A percentile compares a stretch with the other conserved stretches of the same genome.
These are phyloP conservation scores for Kryphioiulus occultus DNA, from an alignment of 2,888 invertebrate species.

Conservation along the genomic window DNA sequence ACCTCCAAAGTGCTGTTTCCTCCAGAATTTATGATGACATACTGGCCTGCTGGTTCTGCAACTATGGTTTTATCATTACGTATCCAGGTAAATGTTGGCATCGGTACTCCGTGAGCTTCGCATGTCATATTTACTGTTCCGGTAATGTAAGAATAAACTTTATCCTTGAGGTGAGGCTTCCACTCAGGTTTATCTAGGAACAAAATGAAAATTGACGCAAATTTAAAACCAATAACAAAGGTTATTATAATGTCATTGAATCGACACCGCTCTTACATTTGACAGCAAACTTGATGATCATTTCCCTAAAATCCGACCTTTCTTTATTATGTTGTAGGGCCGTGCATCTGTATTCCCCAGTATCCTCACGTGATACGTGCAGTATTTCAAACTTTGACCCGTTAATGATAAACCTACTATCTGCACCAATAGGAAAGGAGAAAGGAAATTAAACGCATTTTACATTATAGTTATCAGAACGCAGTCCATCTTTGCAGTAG, in stretches of 20 bases:
- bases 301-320: conserved; percentile 67
- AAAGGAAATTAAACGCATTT: no score
- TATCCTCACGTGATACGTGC: conserved; percentile 68
- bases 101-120: conserved; percentile 68
- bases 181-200: conserved; percentile 57
- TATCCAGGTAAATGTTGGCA: conserved; percentile 68
- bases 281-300: conserved; percentile 68
- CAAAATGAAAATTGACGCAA: background rate
- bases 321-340: conserved; percentile 66
- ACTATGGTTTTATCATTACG: conserved; percentile 51
- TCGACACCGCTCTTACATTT: conserved; percentile 69
- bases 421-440: conserved; percentile 12
- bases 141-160: conserved; percentile 65
- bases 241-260: background rate
- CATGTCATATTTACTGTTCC: conserved; percentile 70
- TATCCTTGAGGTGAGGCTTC: conserved; percentile 54
- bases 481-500: no score
- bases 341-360: conserved; percentile 69
- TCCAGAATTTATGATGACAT: conserved; percentile 53
- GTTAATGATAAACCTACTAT: conserved; percentile 65
- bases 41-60: conserved; percentile 48
- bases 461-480: no score
- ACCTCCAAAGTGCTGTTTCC: conserved; percentile 54
- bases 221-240: background rate
- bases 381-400: conserved; percentile 69